Evolutionary conservation across 2,113 vertebrate species (phyloP), one percentile per base, ranked within the genome.

Genomic region (Romanogobio albipinnatus): DNA sequence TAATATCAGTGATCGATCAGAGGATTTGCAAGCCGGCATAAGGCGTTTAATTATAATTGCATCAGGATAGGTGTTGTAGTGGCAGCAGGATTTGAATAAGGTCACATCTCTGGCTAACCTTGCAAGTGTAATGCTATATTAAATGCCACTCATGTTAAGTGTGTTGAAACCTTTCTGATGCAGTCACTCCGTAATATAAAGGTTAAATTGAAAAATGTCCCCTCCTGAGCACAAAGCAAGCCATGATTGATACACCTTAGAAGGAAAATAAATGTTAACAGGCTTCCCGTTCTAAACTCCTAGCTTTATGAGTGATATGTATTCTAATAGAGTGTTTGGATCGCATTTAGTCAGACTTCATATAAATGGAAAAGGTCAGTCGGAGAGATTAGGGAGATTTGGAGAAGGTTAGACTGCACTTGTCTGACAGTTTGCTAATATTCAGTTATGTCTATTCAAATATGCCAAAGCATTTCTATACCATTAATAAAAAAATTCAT

Each of bases 111-210:
- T 92, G 94, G 90, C 94, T 96, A 94, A 96, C 97, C 96, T 95
- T 93, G 93, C 94, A 94, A 94, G 95, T 98, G 97, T 97, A 94
- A 91, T 91, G 92, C 93, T 95, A 95, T 97, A 98, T 99, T 98
- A 99, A 98, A 99, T 98, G 97, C 96, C 97, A 98, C 94, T 98
- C 97, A 97, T 95, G 96, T 95, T 93, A 95, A 96, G 94, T 94
- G 95, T 94, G 91, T 94, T 91, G 93, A 95, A 96, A 95, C 93
- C 94, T 93, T 93, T 92, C 90, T 91, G 92, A 93, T 95, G 94
- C 96, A 91, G 89, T 94, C 93, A 93, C 94, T 94, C 92, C 93
- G 93, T 94, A 96, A 95, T 94, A 92, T 88, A 92, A 95, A 94
- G 95, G 94, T 95, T 95, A 97, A 96, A 97, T 96, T 96, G 97